phyloP scores from a whole-genome alignment of 2,888 invertebrate species.

The Andrena chrysosceles region DNA sequence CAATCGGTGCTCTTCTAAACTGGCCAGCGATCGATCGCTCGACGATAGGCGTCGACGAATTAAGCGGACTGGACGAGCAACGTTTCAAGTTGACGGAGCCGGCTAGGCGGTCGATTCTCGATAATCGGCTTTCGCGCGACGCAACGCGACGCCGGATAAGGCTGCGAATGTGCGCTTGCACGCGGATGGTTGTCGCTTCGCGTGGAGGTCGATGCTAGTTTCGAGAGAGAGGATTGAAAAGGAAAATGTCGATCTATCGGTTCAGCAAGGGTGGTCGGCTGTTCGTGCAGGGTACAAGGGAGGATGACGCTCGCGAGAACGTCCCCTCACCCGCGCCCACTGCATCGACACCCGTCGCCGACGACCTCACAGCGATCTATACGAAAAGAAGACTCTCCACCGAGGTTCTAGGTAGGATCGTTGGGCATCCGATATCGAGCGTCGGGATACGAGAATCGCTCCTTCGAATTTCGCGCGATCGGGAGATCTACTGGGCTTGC shows the following conservation, averaged over 20 bases:
- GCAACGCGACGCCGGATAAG: conserved; percentile 43
- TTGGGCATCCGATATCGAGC: conserved; percentile 37
- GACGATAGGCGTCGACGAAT: neutral
- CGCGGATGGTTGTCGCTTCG: conserved; percentile 16
- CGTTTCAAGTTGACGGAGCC: neutral
- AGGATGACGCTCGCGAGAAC: conserved; percentile 87
- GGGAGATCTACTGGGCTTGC: too few species aligned
- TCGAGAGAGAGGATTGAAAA: too few species aligned
- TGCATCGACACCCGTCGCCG: conserved; percentile 72
- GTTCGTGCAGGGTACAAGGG: conserved; percentile 91
- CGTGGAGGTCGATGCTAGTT: conserved; percentile 32
- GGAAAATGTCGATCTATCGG: conserved; percentile 90
- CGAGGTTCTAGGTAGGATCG: conserved; percentile 89
- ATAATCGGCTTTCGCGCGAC: conserved; percentile 56
- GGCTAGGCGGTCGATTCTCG: conserved; percentile 25
- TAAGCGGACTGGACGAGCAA: neutral
- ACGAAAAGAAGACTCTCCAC: conserved; percentile 93
- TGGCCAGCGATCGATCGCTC: neutral
- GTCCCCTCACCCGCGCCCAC: conserved; percentile 76
- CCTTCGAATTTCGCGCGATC: too few species aligned
- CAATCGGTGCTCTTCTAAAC: neutral
- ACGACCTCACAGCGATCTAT: conserved; percentile 91
- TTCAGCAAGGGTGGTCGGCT: conserved; percentile 92
- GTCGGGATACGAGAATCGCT: neutral
- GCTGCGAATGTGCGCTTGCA: conserved; percentile 22